These are phyloP conservation scores for Hyposoter didymator DNA, from an alignment of 2,888 invertebrate species.

Conservation along the genomic window DNA sequence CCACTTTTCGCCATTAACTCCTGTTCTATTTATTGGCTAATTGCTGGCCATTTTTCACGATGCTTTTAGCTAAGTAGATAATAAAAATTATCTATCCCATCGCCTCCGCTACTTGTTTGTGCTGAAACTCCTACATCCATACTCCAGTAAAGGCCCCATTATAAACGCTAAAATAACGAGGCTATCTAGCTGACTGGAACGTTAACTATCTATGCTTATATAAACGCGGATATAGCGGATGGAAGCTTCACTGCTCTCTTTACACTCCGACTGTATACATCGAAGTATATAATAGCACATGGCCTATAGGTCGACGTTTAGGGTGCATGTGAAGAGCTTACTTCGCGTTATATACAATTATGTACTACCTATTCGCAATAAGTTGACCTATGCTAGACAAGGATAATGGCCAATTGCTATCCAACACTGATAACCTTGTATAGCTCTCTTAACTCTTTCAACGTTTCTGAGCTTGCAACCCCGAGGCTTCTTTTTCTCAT, in stretches of 20 bases:
- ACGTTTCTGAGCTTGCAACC: neutral
- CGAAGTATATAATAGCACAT: conserved; percentile 29
- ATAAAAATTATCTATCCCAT: conserved; percentile 68
- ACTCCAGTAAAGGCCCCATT: conserved; percentile 12
- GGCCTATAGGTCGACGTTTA: conserved; percentile 26
- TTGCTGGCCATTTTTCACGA: conserved; percentile 74
- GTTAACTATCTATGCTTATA: conserved; percentile 47
- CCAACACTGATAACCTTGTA: conserved; percentile 66
- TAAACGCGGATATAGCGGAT: conserved; percentile 48
- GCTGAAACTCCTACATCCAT: conserved; percentile 9
- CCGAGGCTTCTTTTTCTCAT: neutral
- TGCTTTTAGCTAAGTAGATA: conserved; percentile 76
- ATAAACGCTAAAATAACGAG: conserved; percentile 62
- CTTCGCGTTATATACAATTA: conserved; percentile 52
- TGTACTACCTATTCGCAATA: conserved; percentile 33
- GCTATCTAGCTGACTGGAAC: conserved; percentile 61
- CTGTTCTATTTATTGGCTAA: conserved; percentile 75
- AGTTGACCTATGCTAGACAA: conserved; percentile 24
- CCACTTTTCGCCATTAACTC: conserved; percentile 58
- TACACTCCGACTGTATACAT: conserved; percentile 17
- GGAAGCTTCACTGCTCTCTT: conserved; percentile 35
- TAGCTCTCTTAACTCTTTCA: conserved; percentile 55
- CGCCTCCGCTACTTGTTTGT: conserved; percentile 25
- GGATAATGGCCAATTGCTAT: conserved; percentile 71
- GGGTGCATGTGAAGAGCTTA: conserved; percentile 32